A percentile compares a stretch with the other conserved stretches of the same genome.
Conservation (phyloP, 2,797 vertebrate genomes). For the Gadopsis bispinosus region DNA sequence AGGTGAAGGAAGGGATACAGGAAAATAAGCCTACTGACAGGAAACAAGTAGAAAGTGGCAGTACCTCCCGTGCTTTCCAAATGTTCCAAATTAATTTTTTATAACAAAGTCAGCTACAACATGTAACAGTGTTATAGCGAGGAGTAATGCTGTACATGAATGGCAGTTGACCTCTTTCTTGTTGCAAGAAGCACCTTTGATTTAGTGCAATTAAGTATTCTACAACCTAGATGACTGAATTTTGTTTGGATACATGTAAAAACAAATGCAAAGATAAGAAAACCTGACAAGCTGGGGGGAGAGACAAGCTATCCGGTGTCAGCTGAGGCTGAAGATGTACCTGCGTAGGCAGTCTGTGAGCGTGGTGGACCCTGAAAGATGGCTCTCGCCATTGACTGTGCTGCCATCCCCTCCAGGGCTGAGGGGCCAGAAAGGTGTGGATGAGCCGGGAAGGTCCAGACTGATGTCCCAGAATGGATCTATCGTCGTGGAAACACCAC, state of each 20-base stretch:
- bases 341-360: constrained; percentile 98
- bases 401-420: constrained; percentile 95
- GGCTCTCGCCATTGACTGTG: constrained; percentile 96
- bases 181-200: not conserved
- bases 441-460: constrained; percentile 96
- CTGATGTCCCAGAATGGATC: constrained; percentile 99
- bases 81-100: too few species aligned
- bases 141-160: not conserved
- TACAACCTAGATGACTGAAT: not conserved
- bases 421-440: constrained; percentile 98
- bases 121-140: not conserved
- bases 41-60: not conserved
- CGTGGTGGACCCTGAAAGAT: constrained; percentile 93
- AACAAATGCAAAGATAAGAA: not conserved
- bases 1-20: not conserved
- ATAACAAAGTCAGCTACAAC: too few species aligned
- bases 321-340: constrained; percentile 72
- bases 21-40: not conserved
- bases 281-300: not conserved
- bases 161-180: not conserved
- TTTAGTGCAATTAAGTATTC: not conserved
- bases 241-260: not conserved
- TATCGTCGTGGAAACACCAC: constrained; percentile 98
- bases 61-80: not conserved
- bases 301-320: not conserved